Conservation (phyloP, 2,888 invertebrate species). For the Diarsia brunnea region DNA sequence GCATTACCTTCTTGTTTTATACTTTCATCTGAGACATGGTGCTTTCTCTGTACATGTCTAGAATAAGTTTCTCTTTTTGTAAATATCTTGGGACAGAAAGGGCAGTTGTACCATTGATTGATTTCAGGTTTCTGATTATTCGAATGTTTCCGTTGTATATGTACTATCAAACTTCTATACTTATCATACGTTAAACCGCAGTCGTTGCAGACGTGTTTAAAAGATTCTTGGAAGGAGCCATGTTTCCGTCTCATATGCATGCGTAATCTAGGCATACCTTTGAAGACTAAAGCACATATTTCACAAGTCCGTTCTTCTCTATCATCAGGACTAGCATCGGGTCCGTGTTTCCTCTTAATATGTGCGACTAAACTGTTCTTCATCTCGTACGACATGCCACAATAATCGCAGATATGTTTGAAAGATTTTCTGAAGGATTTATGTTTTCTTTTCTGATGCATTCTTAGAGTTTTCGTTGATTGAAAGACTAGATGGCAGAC, state of each 20-base stretch:
- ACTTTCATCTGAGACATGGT: slow-evolving; percentile 73
- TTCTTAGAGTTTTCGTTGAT: slow-evolving; percentile 79
- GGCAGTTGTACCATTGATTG: slow-evolving; percentile 82
- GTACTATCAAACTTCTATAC: slow-evolving; percentile 83
- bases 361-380: slow-evolving; percentile 86
- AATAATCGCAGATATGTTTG: slow-evolving; percentile 83
- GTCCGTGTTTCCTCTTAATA: slow-evolving; percentile 84
- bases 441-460: slow-evolving; percentile 85
- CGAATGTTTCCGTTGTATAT: slow-evolving; percentile 83
- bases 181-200: slow-evolving; percentile 87
- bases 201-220: slow-evolving; percentile 80
- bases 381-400: slow-evolving; percentile 85
- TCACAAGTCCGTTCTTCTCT: slow-evolving; percentile 83
- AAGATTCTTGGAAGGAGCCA: slow-evolving; percentile 82
- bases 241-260: slow-evolving; percentile 88
- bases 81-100: slow-evolving; percentile 84
- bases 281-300: slow-evolving; percentile 85
- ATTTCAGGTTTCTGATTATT: slow-evolving; percentile 71
- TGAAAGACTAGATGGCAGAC: slow-evolving; percentile 86
- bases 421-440: slow-evolving; percentile 80
- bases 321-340: slow-evolving; percentile 77
- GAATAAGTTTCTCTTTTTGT: slow-evolving; percentile 84
- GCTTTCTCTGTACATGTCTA: slow-evolving; percentile 86
- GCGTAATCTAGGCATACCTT: slow-evolving; percentile 81
- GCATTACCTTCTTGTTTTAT: slow-evolving; percentile 46